Evolutionary conservation across 2,113 vertebrate genomes (phyloP).

Genomic region (Ageneiosus marmoratus): DNA sequence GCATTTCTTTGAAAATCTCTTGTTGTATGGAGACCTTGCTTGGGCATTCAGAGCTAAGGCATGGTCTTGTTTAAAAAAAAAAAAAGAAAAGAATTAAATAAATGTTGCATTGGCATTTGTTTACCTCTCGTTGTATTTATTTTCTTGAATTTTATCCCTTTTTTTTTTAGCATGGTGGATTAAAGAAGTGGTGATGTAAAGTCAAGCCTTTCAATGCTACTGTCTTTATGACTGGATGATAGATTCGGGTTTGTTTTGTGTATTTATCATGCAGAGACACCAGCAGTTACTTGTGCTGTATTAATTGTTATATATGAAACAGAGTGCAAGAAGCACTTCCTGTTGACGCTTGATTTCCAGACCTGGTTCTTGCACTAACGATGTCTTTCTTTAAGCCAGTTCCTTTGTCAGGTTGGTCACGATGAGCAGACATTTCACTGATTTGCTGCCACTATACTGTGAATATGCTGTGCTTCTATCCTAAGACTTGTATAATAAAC

Average conservation of each 20-base stretch:
- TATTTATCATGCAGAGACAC: slow-evolving; percentile 2
- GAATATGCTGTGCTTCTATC: slow-evolving; percentile 9
- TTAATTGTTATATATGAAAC: background rate
- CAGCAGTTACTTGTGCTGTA: background rate
- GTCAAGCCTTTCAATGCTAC: slow-evolving; percentile 46
- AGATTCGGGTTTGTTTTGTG: slow-evolving; percentile 18
- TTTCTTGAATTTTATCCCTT: background rate
- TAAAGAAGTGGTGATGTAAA: slow-evolving; percentile 4
- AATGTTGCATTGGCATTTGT: slow-evolving; percentile 38
- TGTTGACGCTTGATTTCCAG: background rate
- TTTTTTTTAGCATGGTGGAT: slow-evolving; percentile 20
- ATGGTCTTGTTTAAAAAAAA: slow-evolving; percentile 21
- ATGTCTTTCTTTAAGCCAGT: slow-evolving; percentile 1
- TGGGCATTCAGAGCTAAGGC: slow-evolving; percentile 20
- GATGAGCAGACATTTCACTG: background rate
- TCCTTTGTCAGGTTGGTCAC: background rate
- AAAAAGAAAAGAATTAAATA: slow-evolving; percentile 20
- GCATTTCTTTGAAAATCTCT: slow-evolving; percentile 1
- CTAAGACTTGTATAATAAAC: slow-evolving; percentile 17
- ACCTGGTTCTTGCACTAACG: background rate
- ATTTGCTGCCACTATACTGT: slow-evolving; percentile 11
- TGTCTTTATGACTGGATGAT: slow-evolving; percentile 39
- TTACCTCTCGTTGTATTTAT: slow-evolving; percentile 23
- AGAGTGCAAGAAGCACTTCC: background rate
- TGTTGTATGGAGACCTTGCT: slow-evolving; percentile 30